A percentile compares a stretch with the other conserved stretches of the same genome.
phyloP scores from a whole-genome alignment of 2,113 vertebrate genomes.

The Urocolius indicus region DNA sequence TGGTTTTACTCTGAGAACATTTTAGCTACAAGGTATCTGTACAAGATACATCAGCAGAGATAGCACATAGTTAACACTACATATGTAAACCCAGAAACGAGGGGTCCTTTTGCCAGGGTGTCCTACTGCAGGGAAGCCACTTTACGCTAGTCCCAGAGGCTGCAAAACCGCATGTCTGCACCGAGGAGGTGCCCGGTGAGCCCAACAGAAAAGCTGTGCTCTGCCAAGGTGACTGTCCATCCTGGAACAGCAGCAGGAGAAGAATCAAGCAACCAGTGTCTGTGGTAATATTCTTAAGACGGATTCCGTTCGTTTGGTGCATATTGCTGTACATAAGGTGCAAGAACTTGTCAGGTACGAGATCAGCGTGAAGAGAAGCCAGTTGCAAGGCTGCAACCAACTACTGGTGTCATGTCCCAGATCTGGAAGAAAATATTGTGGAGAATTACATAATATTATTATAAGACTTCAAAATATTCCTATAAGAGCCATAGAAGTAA shows the following conservation, averaged over 20 bases:
- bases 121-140: neutral
- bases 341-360: neutral
- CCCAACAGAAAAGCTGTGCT: conserved; percentile 35
- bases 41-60: conserved; percentile 67
- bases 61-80: conserved; percentile 56
- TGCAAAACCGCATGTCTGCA: neutral
- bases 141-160: conserved; percentile 6
- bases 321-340: conserved; percentile 54
- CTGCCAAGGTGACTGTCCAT: conserved; percentile 38
- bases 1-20: conserved; percentile 3
- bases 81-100: conserved; percentile 32
- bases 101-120: conserved; percentile 2
- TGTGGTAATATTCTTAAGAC: conserved; percentile 54
- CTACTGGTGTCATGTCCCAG: conserved; percentile 97
- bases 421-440: conserved; percentile 80
- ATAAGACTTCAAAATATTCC: neutral
- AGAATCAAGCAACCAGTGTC: conserved; percentile 67
- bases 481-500: neutral
- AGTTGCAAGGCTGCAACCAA: conserved; percentile 93
- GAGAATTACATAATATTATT: neutral
- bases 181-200: conserved; percentile 5
- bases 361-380: conserved; percentile 90
- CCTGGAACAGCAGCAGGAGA: conserved; percentile 52
- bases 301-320: conserved; percentile 27
- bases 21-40: conserved; percentile 38